phyloP scores from a whole-genome alignment of 2,113 vertebrate species.

The Steatornis caripensis region DNA sequence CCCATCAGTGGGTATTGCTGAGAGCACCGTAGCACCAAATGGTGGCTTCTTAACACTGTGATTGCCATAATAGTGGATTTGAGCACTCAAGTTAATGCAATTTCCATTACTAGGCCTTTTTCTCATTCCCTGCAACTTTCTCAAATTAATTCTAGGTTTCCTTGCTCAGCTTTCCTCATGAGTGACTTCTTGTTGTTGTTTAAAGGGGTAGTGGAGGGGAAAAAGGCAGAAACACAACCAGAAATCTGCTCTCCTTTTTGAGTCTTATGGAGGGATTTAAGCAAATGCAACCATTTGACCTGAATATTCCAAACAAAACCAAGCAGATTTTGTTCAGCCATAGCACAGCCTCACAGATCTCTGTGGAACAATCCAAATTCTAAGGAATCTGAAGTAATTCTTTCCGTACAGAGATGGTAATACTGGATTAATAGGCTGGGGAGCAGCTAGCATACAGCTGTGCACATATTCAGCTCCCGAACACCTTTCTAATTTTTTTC shows the following conservation, averaged over 20 bases:
- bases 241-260: neutral
- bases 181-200: neutral
- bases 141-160: slow-evolving; percentile 28
- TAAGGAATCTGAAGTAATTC: neutral
- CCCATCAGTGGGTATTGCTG: neutral
- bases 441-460: neutral
- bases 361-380: neutral
- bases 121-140: neutral
- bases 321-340: neutral
- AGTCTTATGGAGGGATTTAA: neutral
- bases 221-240: neutral
- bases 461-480: neutral
- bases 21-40: neutral
- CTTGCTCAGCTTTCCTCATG: neutral
- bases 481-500: neutral
- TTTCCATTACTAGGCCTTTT: slow-evolving; percentile 1
- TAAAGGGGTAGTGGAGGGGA: neutral
- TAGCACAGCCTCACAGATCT: neutral
- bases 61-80: neutral
- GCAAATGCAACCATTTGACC: neutral
- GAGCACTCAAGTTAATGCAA: slow-evolving; percentile 8
- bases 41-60: neutral
- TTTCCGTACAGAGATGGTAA: neutral
- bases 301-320: neutral
- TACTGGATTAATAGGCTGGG: neutral